A percentile compares a stretch with the other conserved stretches of the same genome.
These are phyloP conservation scores for Chironomus tentans DNA, from an alignment of 2,888 invertebrate species.

Conservation along the genomic window DNA sequence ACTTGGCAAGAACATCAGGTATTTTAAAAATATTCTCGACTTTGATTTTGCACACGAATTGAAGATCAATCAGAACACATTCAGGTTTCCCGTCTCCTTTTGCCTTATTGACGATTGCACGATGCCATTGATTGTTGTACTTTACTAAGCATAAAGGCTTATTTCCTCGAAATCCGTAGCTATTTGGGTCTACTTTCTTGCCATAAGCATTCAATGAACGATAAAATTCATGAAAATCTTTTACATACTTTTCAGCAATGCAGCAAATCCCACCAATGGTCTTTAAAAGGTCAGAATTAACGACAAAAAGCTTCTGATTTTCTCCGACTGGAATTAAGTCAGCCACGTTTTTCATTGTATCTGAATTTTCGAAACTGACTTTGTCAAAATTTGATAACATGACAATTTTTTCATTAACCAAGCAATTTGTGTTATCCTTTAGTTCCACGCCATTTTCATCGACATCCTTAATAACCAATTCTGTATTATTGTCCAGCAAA, in stretches of 20 bases:
- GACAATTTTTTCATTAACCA: not conserved
- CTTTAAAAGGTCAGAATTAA: not conserved
- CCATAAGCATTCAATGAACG: not conserved
- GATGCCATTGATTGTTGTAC: conserved; percentile 15
- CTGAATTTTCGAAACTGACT: not conserved
- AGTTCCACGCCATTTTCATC: not conserved
- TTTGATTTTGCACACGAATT: not conserved
- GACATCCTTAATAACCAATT: not conserved
- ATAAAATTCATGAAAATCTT: conserved; percentile 13
- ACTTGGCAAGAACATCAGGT: not conserved
- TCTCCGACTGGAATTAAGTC: not conserved
- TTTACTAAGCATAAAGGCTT: not conserved
- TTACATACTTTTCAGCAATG: not conserved
- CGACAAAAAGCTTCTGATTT: not conserved
- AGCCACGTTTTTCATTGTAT: not conserved
- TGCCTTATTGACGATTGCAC: not conserved
- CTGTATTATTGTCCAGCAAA: not conserved
- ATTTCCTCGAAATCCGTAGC: not conserved
- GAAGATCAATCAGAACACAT: not conserved
- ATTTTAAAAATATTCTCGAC: conserved; percentile 1
- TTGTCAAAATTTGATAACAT: not conserved
- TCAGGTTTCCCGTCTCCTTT: not conserved
- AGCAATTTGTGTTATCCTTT: not conserved
- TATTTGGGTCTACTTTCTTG: not conserved
- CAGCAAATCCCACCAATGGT: not conserved